Evolutionary conservation across 2,888 invertebrate genomes (phyloP), one percentile per base, ranked within the genome.

Genomic region (Lissonota sp.): DNA sequence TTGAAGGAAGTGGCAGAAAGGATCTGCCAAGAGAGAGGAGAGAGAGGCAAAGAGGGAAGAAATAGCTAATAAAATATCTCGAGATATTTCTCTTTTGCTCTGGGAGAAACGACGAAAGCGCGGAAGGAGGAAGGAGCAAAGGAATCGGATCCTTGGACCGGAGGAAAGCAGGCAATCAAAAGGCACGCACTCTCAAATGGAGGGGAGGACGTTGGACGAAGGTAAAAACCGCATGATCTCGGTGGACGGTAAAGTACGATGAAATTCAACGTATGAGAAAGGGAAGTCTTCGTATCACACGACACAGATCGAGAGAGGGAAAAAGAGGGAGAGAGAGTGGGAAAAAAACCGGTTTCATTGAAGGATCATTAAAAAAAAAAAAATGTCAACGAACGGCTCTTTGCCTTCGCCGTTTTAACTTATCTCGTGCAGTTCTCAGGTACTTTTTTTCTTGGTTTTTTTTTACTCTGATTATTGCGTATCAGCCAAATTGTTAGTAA

Each of bases 261-360:
- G 71, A 78, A 62, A 60, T 67, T 58, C 76, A 72, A 70, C 12
- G 57, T 53, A 12, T 60, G 57, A 64, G 63, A 73, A 67, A 58
- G 74, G 55, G 78, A 71, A 81, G 72, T 77, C 79, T 49, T 55
- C 53, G 76, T 72, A 51, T 75, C 73, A 70, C 64, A 77, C 78
- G 79, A 71, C 72, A 69, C 77, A 58, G 75, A 84, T 71, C 51
- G 83, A 44, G 44, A 39, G 55, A 69, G 64, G 40, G 60, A 39
- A 42, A 49, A 14, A 67, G 55, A 10, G 67, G 39, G 63, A 64
- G 39, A 6, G 63, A 70, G 53, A n/a, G 39, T 39, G 12, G 70
- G 66, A 46, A 46, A 69, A 44, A 84, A 91, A 92, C 92, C 91
- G 90, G 92, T 92, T 92, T 92, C 91, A 92, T 92, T 92, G 89